Evolutionary conservation across 2,113 vertebrate genomes (phyloP), one percentile per base, ranked within the genome.

Genomic region (Upupa epops): DNA sequence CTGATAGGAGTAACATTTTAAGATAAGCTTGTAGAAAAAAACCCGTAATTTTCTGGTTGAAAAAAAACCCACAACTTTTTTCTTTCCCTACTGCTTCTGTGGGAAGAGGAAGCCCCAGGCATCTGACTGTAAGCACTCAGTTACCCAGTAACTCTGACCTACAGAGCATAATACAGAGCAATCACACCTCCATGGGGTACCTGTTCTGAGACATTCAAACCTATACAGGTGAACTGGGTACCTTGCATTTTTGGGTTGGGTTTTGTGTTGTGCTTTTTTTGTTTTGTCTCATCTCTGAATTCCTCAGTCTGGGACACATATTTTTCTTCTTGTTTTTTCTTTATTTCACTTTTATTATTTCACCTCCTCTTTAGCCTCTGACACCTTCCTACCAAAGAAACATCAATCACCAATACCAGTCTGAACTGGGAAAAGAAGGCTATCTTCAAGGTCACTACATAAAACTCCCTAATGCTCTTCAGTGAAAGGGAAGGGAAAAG

Each of bases 1-100:
- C 86, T 83, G 86, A 91, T 94, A 94, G 88, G 79, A 92, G 83
- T 94, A 94, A 95, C 88, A 94, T 94, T 93, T 91, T 87, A 92
- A 95, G 88, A 94, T 91, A 94, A 89, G 94, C 75, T 72, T 34
- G 42, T 64, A 66, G 92, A 64, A 96, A 92, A 95, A 96, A 95
- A 92, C 24, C 91, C 92, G 91, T 96, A 92, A 94, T 97, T 95
- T 97, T 95, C 71, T 69, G 70, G 6, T 31, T 25, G 73, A 18
- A 66, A 49, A 92, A 88, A 69, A 83, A 70, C 17, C 21, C 46
- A 48, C 2, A 42, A 42, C 56, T 69, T 87, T 64, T 92, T 95
- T 89, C 85, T 95, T 92, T 83, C 68, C 86, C 92, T 60, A 92
- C 88, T 91, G 85, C 79, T 95, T 83, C 90, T 95, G 89, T 95